Evolutionary conservation across 2,113 vertebrate species (phyloP), one percentile per base, ranked within the genome.

Genomic region (Seriola rivoliana): DNA sequence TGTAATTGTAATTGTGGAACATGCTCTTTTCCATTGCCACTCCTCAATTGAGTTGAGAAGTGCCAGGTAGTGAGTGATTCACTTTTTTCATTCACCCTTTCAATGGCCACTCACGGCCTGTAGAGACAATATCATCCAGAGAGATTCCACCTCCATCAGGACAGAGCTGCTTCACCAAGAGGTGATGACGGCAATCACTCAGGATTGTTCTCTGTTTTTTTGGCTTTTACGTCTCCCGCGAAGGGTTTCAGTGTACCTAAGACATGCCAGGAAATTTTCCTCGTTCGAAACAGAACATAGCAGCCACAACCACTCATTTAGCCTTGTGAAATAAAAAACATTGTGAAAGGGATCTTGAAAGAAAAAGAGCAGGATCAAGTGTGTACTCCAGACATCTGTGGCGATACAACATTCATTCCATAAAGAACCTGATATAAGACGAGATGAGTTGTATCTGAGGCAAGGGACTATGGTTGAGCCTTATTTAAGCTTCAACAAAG

Each of bases 161-260:
- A 52, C 4, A 58, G 29, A 75, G 64, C 71, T 1, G 8, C 42
- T 65, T 73, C 73, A 57, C 23, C 38, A 40, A 4, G 25, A 63
- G 17, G 42, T 17, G 81, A 81, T 70, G 82, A 74, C 36, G 32
- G 32, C 48, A 19, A n/a, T 71, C 54, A 67, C 32, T 78, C 65
- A 36, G 5, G 58, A 57, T 10, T 21, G 50, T 23, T 60, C 63
- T 76, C 67, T 75, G 40, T 36, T 69, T 69, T 29, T 52, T 80
- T 82, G 78, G 82, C 75, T 1, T 85, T 75, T 34, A n/a, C 4
- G 0, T 62, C 8, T 25, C 34, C 38, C 17, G 1, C 12, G 11
- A 8, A 60, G 21, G 32, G 40, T 77, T 67, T 64, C 34, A 25
- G 19, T 60, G 16, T 17, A 4, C 40, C 19, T 4, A 6, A 23